Conservation (phyloP, 2,888 invertebrate species). For the Drosophila recens region DNA sequence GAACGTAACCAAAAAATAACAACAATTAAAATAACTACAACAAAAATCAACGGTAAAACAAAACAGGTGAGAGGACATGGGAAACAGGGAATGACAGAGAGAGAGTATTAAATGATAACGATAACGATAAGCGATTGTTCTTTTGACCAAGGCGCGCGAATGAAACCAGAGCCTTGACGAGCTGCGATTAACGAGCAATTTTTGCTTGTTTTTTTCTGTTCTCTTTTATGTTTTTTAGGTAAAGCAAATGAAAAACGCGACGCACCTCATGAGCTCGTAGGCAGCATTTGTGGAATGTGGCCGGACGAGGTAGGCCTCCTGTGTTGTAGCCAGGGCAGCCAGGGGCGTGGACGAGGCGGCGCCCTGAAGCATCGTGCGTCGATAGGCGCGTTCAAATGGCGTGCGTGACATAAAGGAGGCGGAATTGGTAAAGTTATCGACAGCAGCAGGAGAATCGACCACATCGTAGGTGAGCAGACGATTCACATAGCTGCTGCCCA, state of each 20-base stretch:
- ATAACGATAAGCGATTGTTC: constrained; percentile 8
- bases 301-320: constrained; percentile 64
- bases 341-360: constrained; percentile 82
- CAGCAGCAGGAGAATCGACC: constrained; percentile 66
- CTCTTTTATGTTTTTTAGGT: background rate
- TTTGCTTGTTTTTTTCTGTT: constrained; percentile 25
- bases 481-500: constrained; percentile 60
- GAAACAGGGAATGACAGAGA: background rate
- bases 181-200: constrained; percentile 25
- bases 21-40: constrained; percentile 18
- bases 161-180: constrained; percentile 1
- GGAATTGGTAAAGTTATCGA: constrained; percentile 64
- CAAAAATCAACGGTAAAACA: constrained; percentile 31
- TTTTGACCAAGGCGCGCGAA: too few relatives aligned
- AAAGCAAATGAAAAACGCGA: constrained; percentile 66
- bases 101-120: constrained; percentile 12
- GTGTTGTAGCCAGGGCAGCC: constrained; percentile 35
- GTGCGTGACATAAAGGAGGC: constrained; percentile 83
- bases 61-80: constrained; percentile 17
- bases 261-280: constrained; percentile 84
- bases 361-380: constrained; percentile 82
- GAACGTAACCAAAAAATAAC: constrained; percentile 32
- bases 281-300: constrained; percentile 82
- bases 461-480: constrained; percentile 73
- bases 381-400: constrained; percentile 84